These are phyloP conservation scores for Ophiodon elongatus DNA, from an alignment of 2,113 vertebrate species.

Conservation along the genomic window DNA sequence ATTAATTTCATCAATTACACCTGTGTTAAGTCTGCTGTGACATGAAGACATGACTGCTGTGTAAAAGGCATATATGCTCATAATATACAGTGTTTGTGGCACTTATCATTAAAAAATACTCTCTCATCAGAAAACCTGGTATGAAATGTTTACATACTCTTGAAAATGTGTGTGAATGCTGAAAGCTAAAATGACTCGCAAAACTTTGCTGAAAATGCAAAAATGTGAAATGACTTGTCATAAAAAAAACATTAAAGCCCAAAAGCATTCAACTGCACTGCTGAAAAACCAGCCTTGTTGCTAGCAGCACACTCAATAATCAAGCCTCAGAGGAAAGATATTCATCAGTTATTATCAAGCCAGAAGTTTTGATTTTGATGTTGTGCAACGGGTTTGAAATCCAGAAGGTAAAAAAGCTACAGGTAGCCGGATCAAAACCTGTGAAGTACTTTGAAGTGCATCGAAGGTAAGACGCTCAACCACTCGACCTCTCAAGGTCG, in stretches of 20 bases:
- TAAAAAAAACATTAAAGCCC: too few species aligned
- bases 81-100: too few species aligned
- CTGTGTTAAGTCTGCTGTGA: too few species aligned
- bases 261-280: too few species aligned
- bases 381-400: not conserved
- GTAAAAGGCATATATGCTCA: too few species aligned
- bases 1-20: too few species aligned
- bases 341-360: not conserved
- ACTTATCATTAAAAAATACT: too few species aligned
- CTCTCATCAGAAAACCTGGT: too few species aligned
- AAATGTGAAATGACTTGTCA: not conserved
- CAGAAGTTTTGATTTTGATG: slow-evolving; percentile 18
- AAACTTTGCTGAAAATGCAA: not conserved
- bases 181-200: not conserved
- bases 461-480: slow-evolving; percentile 17
- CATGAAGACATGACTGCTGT: too few species aligned
- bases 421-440: slow-evolving; percentile 29
- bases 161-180: not conserved
- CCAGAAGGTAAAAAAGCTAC: slow-evolving; percentile 4
- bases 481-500: slow-evolving; percentile 44
- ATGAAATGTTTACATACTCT: too few species aligned
- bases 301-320: not conserved
- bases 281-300: too few species aligned
- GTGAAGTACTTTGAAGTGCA: slow-evolving; percentile 27
- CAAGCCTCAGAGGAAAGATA: slow-evolving; percentile 7